A percentile compares a stretch with the other conserved stretches of the same genome.
phyloP scores from a whole-genome alignment of 2,113 vertebrate species.

The Cyphomyrus discorhynchus region DNA sequence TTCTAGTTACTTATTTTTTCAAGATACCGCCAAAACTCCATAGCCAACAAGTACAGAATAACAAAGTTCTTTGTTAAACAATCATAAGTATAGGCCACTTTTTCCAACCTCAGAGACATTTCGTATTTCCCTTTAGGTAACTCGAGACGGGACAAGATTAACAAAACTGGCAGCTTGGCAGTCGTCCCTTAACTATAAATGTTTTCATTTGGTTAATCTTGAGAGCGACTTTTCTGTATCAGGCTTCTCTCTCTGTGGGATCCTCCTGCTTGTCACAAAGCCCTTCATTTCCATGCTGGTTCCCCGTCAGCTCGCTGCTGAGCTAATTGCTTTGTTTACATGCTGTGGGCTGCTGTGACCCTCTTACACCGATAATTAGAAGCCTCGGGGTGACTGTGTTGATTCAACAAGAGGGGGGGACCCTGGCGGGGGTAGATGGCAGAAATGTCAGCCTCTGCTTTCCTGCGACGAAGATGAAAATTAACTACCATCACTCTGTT shows the following conservation, averaged over 20 bases:
- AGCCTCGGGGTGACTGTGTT: neutral
- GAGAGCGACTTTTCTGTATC: neutral
- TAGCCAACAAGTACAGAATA: neutral
- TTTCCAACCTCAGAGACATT: neutral
- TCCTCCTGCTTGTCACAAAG: neutral
- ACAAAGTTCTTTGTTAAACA: neutral
- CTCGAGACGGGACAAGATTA: neutral
- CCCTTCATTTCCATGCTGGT: neutral
- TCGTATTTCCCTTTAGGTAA: neutral
- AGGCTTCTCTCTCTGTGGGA: neutral
- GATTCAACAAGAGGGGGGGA: neutral
- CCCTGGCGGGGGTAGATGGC: neutral
- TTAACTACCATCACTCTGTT: neutral
- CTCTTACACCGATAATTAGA: neutral
- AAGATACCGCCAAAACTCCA: neutral
- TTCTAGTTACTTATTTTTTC: neutral
- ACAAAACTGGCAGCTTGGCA: neutral
- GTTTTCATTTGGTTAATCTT: neutral
- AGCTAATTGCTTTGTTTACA: conserved; percentile 3
- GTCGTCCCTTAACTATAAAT: neutral
- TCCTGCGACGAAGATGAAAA: neutral
- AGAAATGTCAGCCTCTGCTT: neutral
- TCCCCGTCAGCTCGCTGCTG: neutral
- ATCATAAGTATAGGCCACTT: neutral
- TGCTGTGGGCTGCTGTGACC: neutral